Conservation (phyloP, 2,113 vertebrate species). For the Carollia perspicillata region DNA sequence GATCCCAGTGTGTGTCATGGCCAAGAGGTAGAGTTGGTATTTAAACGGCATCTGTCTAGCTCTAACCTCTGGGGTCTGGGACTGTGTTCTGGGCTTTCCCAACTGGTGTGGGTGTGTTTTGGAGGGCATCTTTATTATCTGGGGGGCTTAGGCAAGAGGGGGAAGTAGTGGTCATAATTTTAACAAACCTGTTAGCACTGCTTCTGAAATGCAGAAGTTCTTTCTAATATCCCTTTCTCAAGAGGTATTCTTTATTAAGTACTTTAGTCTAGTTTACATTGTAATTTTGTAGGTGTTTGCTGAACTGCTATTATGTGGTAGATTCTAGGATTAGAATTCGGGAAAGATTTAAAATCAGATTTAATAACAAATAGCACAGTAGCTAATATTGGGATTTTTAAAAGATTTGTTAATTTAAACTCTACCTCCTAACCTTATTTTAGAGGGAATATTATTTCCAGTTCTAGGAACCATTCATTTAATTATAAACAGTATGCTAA, state of each 20-base stretch:
- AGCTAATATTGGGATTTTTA: conserved; percentile 40
- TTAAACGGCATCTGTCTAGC: background rate
- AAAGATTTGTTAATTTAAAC: conserved; percentile 11
- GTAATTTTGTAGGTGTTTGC: background rate
- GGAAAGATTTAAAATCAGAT: background rate
- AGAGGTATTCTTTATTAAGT: background rate
- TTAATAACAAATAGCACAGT: background rate
- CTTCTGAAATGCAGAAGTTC: background rate
- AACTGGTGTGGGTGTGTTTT: background rate
- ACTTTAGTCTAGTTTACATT: background rate
- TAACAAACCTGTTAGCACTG: background rate
- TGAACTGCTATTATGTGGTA: background rate
- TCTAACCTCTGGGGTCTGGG: background rate
- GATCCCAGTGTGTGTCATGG: background rate
- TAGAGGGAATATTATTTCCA: background rate
- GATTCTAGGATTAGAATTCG: background rate
- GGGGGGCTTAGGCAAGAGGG: background rate
- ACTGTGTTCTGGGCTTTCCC: background rate
- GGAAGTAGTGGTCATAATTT: background rate
- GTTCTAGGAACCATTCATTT: background rate
- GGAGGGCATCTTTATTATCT: background rate
- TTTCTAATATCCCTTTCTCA: background rate
- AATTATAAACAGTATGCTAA: background rate
- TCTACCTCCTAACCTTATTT: background rate
- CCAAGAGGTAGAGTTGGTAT: background rate